A percentile compares a stretch with the other conserved stretches of the same genome.
phyloP scores from a whole-genome alignment of 2,113 vertebrate genomes.

The Petromus typicus region DNA sequence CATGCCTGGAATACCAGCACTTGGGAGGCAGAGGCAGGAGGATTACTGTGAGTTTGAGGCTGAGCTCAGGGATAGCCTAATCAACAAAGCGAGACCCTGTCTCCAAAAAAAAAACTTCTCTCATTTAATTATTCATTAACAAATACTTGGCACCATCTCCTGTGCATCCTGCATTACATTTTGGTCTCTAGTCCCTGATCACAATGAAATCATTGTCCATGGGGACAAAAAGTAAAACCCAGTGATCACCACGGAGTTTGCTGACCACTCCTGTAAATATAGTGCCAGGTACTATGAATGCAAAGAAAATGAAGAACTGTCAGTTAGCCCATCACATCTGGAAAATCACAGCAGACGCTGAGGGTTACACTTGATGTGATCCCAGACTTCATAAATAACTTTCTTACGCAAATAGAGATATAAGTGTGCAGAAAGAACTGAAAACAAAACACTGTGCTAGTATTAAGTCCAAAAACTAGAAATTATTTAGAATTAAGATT shows the following conservation, averaged over 20 bases:
- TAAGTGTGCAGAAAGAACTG: neutral
- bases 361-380: neutral
- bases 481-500: neutral
- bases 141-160: neutral
- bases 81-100: no score
- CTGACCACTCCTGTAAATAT: neutral
- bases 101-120: no score
- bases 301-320: neutral
- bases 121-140: neutral
- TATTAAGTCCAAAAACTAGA: neutral
- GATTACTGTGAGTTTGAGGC: no score
- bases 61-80: no score
- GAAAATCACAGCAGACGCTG: neutral
- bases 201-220: neutral
- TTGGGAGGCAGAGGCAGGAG: no score
- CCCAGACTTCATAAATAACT: neutral
- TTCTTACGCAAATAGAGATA: neutral
- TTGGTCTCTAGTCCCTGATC: conserved; percentile 28
- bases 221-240: neutral
- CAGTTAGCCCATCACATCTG: neutral
- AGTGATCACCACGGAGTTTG: neutral
- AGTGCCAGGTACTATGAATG: neutral
- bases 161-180: neutral
- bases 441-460: neutral
- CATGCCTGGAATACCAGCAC: no score